These are phyloP conservation scores for Myotis daubentonii DNA, from an alignment of 2,797 vertebrate species.

Conservation along the genomic window DNA sequence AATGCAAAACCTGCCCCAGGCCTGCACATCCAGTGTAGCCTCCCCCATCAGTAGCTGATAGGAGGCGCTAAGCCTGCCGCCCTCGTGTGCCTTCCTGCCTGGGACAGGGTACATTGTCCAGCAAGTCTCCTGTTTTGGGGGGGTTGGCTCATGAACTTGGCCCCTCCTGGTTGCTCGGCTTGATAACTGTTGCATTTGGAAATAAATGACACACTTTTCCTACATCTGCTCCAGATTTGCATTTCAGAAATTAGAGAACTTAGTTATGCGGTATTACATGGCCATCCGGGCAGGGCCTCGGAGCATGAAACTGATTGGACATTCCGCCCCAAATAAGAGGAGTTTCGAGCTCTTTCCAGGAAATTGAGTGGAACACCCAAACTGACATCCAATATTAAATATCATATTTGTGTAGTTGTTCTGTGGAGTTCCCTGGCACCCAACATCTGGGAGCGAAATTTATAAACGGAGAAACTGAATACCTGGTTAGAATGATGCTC, in stretches of 20 bases:
- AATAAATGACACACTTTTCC: constrained; percentile 80
- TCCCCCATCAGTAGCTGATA: too few relatives aligned
- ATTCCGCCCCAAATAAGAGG: constrained; percentile 83
- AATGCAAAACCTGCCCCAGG: background rate
- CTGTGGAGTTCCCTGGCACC: constrained; percentile 80
- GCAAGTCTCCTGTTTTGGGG: background rate
- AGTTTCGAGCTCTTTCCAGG: constrained; percentile 88
- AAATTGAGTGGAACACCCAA: constrained; percentile 90
- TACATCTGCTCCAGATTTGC: constrained; percentile 90
- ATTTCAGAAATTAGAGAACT: constrained; percentile 87
- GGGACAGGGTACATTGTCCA: background rate
- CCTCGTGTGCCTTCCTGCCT: accelerated
- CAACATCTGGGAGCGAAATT: constrained; percentile 85
- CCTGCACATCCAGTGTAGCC: accelerated
- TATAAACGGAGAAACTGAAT: constrained; percentile 85
- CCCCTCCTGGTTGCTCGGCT: background rate
- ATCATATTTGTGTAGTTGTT: constrained; percentile 82
- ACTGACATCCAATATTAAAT: constrained; percentile 88
- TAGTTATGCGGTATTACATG: constrained; percentile 82
- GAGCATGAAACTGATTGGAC: constrained; percentile 84
- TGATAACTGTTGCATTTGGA: constrained; percentile 73
- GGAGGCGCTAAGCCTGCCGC: accelerated
- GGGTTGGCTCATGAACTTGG: background rate
- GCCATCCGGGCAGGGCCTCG: constrained; percentile 73
- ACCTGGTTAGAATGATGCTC: constrained; percentile 84